Conservation (phyloP, 2,888 invertebrate genomes). For the Scotopteryx bipunctaria region DNA sequence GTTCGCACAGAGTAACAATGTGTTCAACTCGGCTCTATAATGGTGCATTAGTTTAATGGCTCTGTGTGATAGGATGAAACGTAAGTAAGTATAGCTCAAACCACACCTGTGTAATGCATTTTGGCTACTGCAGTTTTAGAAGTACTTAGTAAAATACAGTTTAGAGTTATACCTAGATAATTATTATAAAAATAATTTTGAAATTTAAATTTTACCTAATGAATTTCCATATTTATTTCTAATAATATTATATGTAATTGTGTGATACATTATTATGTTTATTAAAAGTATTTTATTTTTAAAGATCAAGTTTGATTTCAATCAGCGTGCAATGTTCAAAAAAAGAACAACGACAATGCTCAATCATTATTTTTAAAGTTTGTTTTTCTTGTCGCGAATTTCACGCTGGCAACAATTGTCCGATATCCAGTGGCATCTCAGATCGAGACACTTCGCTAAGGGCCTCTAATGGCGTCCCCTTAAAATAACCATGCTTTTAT, state of each 20-base stretch:
- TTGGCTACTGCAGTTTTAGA: conserved; percentile 6
- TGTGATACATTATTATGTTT: too few relatives aligned
- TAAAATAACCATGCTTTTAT: conserved; percentile 79
- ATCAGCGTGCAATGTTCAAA: not conserved
- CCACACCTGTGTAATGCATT: conserved; percentile 53
- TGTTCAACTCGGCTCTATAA: conserved; percentile 59
- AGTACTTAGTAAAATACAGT: too few relatives aligned
- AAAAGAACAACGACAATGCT: conserved; percentile 18
- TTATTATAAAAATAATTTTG: too few relatives aligned
- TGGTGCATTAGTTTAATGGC: conserved; percentile 70
- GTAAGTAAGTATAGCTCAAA: conserved; percentile 12
- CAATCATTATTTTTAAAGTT: conserved; percentile 41
- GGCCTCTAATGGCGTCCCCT: conserved; percentile 78
- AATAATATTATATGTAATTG: too few relatives aligned
- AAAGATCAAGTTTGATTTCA: conserved; percentile 4
- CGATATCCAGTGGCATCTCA: conserved; percentile 69
- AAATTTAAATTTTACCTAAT: too few relatives aligned
- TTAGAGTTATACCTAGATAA: too few relatives aligned
- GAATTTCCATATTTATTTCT: too few relatives aligned
- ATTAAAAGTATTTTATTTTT: too few relatives aligned
- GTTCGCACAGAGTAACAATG: conserved; percentile 48
- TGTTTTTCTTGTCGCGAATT: conserved; percentile 56
- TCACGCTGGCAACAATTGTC: conserved; percentile 70
- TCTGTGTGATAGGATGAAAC: conserved; percentile 42
- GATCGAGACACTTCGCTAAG: conserved; percentile 61